Conservation (phyloP, 2,113 vertebrate species). For the Callithrix jacchus region DNA sequence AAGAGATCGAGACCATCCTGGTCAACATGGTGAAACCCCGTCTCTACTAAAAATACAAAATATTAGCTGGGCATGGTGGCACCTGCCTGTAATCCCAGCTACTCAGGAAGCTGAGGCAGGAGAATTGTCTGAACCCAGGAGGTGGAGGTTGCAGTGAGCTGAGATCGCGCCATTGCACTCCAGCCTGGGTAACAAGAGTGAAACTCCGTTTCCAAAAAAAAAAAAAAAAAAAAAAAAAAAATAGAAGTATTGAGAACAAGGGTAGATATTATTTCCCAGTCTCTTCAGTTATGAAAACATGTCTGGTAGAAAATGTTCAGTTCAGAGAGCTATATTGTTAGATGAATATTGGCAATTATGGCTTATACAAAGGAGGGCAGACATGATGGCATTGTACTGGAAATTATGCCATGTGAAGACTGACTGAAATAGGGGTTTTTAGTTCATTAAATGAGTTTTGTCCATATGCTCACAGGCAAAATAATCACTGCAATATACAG, state of each 20-base stretch:
- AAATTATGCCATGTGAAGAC: background rate
- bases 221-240: no score
- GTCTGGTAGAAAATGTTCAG: background rate
- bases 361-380: background rate
- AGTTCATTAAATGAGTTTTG: background rate
- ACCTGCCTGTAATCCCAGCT: no score
- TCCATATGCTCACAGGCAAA: background rate
- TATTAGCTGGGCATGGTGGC: no score
- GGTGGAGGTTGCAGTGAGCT: no score
- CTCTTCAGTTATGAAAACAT: background rate
- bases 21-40: no score
- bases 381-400: background rate
- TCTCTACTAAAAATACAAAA: no score
- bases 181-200: no score
- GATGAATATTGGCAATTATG: background rate
- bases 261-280: background rate
- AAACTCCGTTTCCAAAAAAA: no score
- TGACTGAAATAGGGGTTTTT: background rate
- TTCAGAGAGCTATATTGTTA: background rate
- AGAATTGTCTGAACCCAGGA: no score
- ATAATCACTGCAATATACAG: background rate
- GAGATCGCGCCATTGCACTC: no score
- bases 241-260: background rate
- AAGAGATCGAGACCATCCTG: no score
- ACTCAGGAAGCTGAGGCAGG: no score